Conservation (phyloP, 2,113 vertebrate species). For the Arothron firmamentum region DNA sequence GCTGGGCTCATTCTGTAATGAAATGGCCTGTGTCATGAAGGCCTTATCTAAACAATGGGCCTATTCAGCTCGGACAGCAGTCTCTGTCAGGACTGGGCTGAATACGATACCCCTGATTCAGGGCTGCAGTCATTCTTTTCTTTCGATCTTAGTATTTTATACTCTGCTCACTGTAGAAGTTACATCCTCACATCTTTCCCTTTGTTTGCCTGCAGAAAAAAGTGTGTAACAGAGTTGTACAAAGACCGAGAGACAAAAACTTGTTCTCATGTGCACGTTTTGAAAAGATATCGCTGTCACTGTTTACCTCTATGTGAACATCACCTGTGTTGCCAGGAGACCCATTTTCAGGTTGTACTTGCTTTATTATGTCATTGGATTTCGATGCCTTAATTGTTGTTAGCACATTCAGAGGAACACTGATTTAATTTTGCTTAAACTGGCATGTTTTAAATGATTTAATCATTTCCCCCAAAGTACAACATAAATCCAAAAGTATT, state of each 20-base stretch:
- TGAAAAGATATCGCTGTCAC: neutral
- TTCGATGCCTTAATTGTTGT: no score
- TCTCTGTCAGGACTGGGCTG: conserved; percentile 65
- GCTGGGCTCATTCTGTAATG: conserved; percentile 66
- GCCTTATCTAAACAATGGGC: conserved; percentile 69
- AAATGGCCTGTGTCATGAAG: conserved; percentile 75
- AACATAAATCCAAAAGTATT: no score
- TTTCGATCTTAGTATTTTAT: conserved; percentile 33
- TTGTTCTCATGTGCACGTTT: neutral
- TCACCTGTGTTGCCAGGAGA: neutral
- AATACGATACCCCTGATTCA: conserved; percentile 74
- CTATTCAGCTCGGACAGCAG: conserved; percentile 69
- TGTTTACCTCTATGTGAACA: neutral
- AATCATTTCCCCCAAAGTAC: no score
- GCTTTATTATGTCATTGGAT: no score
- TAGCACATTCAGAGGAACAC: no score
- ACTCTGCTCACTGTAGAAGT: conserved; percentile 1
- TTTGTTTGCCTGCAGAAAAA: neutral
- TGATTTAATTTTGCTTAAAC: no score
- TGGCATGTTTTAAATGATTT: no score
- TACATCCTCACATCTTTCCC: neutral
- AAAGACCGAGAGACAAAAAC: neutral
- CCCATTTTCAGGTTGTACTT: no score
- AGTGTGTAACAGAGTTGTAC: no score
- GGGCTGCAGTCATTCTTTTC: conserved; percentile 47